These are phyloP conservation scores for Malurus splendens DNA, from an alignment of 2,797 vertebrate genomes.

Conservation along the genomic window DNA sequence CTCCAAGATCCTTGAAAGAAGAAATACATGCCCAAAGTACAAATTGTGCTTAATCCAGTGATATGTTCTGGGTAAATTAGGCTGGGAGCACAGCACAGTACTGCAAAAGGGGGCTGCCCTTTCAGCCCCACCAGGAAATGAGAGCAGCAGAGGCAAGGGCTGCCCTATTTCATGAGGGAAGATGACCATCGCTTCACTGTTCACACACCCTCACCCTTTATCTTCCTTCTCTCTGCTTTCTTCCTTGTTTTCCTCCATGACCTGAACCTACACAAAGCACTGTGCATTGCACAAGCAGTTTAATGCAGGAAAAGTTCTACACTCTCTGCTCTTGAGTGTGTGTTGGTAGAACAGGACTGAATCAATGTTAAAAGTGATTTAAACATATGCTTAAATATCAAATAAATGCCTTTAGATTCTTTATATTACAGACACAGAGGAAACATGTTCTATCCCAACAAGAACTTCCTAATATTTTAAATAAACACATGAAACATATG, in stretches of 20 bases:
- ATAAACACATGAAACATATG: slow-evolving; percentile 36
- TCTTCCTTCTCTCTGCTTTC: neutral
- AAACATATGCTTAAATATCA: slow-evolving; percentile 30
- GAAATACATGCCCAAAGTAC: neutral
- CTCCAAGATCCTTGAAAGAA: neutral
- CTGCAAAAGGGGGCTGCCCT: neutral
- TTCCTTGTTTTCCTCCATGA: neutral
- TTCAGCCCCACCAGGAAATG: neutral
- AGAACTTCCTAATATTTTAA: slow-evolving; percentile 36
- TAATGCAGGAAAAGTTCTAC: neutral
- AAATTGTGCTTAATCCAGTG: neutral
- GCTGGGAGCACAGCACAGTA: neutral
- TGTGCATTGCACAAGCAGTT: neutral
- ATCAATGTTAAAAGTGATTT: neutral
- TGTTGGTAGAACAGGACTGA: neutral
- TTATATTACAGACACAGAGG: neutral
- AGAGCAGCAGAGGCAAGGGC: neutral
- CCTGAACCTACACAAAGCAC: neutral
- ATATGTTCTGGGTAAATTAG: neutral
- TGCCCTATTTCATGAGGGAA: neutral
- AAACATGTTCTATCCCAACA: neutral
- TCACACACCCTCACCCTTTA: rapidly evolving
- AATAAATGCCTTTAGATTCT: slow-evolving; percentile 30
- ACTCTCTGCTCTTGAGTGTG: neutral
- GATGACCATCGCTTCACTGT: rapidly evolving